Evolutionary conservation across 2,797 vertebrate species (phyloP).

Genomic region (Melanotaenia nigrans): DNA sequence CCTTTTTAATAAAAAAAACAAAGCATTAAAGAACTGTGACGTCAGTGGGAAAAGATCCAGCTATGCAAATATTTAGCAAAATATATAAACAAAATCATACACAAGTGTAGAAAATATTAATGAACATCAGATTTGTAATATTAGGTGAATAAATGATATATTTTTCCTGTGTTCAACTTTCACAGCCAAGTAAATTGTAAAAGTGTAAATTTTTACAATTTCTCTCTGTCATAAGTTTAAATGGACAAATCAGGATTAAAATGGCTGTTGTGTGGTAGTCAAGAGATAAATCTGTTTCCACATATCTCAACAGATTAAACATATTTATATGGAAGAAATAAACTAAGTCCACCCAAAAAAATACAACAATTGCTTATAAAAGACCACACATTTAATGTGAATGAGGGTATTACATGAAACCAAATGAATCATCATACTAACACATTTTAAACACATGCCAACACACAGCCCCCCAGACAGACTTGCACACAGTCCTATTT

Average conservation of each 20-base stretch:
- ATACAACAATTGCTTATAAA: background rate
- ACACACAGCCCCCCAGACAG: slow-evolving; percentile 16
- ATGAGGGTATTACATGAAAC: slow-evolving; percentile 1
- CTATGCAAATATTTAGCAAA: background rate
- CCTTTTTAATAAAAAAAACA: background rate
- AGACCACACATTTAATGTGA: background rate
- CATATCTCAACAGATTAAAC: background rate
- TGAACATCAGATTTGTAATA: too few relatives aligned
- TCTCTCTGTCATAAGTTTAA: too few relatives aligned
- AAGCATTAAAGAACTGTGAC: slow-evolving; percentile 20
- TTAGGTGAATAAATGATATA: too few relatives aligned
- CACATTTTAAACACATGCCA: slow-evolving; percentile 16
- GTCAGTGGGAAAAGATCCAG: slow-evolving; percentile 20
- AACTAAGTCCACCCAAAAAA: background rate
- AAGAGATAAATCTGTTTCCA: background rate
- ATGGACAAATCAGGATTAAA: too few relatives aligned
- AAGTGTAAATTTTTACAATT: too few relatives aligned
- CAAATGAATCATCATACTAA: slow-evolving; percentile 7
- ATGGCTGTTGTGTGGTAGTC: too few relatives aligned
- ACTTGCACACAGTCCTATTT: slow-evolving; percentile 64
- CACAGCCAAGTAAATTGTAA: too few relatives aligned
- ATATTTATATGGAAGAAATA: background rate
- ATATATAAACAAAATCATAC: background rate
- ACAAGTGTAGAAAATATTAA: too few relatives aligned
- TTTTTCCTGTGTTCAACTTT: too few relatives aligned